These are phyloP conservation scores for Damaliscus lunatus DNA, from an alignment of 2,113 vertebrate genomes.

Conservation along the genomic window DNA sequence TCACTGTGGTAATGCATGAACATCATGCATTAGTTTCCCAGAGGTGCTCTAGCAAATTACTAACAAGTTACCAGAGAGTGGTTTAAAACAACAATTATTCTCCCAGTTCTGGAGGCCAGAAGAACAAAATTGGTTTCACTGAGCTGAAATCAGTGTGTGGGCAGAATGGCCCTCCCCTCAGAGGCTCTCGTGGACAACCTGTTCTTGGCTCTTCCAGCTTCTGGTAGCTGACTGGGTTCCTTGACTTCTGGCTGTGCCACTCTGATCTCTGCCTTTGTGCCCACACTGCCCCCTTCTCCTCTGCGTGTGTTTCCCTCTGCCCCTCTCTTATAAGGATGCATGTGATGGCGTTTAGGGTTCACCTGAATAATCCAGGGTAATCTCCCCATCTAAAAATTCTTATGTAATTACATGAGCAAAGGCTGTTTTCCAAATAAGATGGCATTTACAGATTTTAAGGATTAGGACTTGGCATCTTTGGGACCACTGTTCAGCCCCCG, in stretches of 20 bases:
- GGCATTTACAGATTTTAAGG: not conserved
- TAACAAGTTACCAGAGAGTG: not conserved
- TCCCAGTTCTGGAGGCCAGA: not conserved
- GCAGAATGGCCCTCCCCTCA: no score
- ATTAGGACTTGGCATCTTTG: not conserved
- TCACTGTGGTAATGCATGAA: not conserved
- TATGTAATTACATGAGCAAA: not conserved
- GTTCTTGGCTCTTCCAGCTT: not conserved
- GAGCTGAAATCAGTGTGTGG: not conserved
- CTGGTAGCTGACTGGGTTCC: not conserved
- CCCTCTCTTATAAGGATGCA: not conserved
- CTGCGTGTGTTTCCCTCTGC: not conserved
- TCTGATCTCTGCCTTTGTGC: not conserved
- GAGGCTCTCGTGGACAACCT: not conserved
- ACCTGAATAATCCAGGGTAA: not conserved
- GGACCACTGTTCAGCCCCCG: not conserved
- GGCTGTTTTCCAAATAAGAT: not conserved
- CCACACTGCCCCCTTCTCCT: not conserved
- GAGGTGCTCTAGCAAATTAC: not conserved
- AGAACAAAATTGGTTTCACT: not conserved
- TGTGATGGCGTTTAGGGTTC: not conserved
- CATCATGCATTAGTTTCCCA: not conserved
- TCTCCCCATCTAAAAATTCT: not conserved
- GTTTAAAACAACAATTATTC: not conserved
- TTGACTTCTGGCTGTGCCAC: no score